These are phyloP conservation scores for Heliconius ethilla DNA, from an alignment of 2,888 invertebrate species.

Conservation along the genomic window DNA sequence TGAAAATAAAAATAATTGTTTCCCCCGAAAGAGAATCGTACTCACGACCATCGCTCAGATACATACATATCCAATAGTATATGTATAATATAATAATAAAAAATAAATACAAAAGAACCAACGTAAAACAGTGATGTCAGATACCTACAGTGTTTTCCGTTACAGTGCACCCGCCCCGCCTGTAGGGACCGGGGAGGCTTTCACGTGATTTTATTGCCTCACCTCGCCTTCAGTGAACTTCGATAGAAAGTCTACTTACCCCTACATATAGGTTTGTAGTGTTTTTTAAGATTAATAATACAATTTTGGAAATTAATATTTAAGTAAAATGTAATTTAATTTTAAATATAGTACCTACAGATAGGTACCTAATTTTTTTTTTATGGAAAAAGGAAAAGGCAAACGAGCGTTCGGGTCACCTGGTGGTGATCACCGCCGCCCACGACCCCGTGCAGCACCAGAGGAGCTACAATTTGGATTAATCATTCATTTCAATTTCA, in stretches of 20 bases:
- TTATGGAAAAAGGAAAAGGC: no score
- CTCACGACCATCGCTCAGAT: no score
- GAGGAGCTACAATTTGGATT: no score
- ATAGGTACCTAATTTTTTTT: not conserved
- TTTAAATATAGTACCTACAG: not conserved
- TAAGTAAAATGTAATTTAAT: not conserved
- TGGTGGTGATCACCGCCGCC: no score
- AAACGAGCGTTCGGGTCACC: no score
- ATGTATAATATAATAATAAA: not conserved
- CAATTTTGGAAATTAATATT: not conserved
- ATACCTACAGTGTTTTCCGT: constrained; percentile 31
- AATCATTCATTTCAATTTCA: no score
- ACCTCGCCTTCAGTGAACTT: constrained; percentile 57
- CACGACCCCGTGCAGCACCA: no score
- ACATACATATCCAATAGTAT: not conserved
- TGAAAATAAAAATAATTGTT: no score
- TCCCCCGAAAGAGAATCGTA: no score
- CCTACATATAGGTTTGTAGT: not conserved
- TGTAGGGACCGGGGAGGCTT: constrained; percentile 46
- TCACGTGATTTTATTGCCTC: constrained; percentile 68
- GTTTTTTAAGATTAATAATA: not conserved
- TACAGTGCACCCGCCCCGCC: constrained; percentile 16
- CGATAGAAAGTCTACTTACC: constrained; percentile 36
- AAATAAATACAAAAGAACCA: not conserved
- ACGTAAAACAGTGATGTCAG: constrained; percentile 16